A percentile compares a stretch with the other conserved stretches of the same genome.
Evolutionary conservation across 2,113 vertebrate species (phyloP).

Genomic region (Zapus hudsonius): DNA sequence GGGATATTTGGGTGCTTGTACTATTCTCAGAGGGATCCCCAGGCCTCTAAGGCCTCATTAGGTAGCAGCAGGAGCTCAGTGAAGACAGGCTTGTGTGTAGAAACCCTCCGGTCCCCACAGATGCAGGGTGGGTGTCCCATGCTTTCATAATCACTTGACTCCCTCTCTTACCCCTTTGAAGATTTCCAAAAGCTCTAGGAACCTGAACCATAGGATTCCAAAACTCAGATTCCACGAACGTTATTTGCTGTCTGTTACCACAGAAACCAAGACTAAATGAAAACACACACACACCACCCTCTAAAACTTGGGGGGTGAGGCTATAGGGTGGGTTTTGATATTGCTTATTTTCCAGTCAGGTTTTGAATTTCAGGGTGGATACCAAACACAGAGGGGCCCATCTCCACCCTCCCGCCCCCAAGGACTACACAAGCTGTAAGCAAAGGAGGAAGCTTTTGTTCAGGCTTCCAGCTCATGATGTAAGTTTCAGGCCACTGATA

Average conservation of each 20-base stretch:
- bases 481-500: constrained; percentile 1
- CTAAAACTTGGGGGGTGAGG: not conserved
- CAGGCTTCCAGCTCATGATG: constrained; percentile 5
- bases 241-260: not conserved
- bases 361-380: constrained; percentile 41
- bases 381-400: not conserved
- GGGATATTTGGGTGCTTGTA: not conserved
- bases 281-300: not conserved
- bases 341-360: not conserved
- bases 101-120: not conserved
- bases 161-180: not conserved
- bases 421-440: not conserved
- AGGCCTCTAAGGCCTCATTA: not conserved
- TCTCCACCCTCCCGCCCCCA: not conserved
- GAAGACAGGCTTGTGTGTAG: too few relatives aligned
- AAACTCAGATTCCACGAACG: not conserved
- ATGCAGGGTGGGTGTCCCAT: accelerated
- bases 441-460: constrained; percentile 24
- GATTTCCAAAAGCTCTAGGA: not conserved
- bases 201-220: not conserved
- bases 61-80: not conserved
- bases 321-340: not conserved
- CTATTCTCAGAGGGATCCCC: not conserved
- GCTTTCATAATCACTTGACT: not conserved
- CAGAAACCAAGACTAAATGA: not conserved